Evolutionary conservation across 2,113 vertebrate genomes (phyloP).

Genomic region (Falco punctatus): DNA sequence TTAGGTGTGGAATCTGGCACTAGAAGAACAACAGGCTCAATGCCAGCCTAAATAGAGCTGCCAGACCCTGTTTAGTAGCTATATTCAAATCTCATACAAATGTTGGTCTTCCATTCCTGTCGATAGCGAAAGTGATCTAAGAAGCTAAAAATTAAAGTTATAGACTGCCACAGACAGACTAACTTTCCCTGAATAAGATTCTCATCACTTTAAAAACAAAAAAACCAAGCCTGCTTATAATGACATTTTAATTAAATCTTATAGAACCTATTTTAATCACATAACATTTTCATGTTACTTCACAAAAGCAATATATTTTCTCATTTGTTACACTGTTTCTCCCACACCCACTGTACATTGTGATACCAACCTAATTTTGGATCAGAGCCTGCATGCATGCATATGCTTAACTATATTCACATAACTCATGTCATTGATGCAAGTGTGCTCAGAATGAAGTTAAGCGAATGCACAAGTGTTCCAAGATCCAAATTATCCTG

Average conservation of each 20-base stretch:
- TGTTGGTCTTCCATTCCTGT: background rate
- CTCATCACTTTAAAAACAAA: background rate
- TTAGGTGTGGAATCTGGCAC: conserved; percentile 35
- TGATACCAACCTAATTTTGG: conserved; percentile 65
- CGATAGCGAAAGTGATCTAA: background rate
- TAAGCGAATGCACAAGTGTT: conserved; percentile 26
- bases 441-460: conserved; percentile 29
- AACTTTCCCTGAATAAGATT: background rate
- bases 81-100: conserved; percentile 15
- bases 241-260: conserved; percentile 59
- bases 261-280: conserved; percentile 47
- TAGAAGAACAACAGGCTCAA: background rate
- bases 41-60: background rate
- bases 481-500: conserved; percentile 43
- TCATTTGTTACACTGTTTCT: conserved; percentile 53
- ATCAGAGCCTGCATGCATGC: conserved; percentile 56
- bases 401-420: conserved; percentile 59
- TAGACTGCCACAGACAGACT: background rate
- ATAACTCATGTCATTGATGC: conserved; percentile 51
- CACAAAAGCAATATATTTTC: conserved; percentile 55
- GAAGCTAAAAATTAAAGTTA: conserved; percentile 8
- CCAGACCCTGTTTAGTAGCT: conserved; percentile 1
- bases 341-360: conserved; percentile 54
- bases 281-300: conserved; percentile 48
- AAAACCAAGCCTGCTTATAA: background rate